phyloP scores from a whole-genome alignment of 2,797 vertebrate species.

The Tangara arthus region DNA sequence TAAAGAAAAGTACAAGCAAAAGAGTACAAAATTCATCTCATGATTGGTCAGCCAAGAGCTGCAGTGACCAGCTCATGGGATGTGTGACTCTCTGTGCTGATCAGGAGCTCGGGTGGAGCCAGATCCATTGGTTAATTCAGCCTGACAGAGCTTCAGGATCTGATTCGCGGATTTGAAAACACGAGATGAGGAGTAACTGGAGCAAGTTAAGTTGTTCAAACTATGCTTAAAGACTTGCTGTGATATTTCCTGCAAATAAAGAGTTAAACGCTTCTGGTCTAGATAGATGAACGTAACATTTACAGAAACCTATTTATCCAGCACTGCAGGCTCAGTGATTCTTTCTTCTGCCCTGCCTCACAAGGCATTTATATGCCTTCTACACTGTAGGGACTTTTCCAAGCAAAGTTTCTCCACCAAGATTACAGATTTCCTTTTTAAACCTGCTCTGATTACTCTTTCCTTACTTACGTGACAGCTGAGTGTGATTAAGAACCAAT shows the following conservation, averaged over 20 bases:
- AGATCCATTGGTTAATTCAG: background rate
- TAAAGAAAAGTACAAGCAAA: background rate
- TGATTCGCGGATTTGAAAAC: background rate
- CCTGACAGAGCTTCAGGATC: background rate
- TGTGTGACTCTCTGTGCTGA: background rate
- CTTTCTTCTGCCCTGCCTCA: background rate
- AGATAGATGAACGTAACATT: background rate
- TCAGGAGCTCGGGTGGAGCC: background rate
- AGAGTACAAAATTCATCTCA: background rate
- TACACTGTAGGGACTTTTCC: background rate
- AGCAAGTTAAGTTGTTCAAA: background rate
- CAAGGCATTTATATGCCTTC: background rate
- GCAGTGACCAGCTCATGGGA: background rate
- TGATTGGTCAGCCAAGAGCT: background rate
- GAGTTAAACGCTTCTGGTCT: background rate
- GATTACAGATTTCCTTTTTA: background rate
- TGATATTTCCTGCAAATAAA: background rate
- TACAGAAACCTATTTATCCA: background rate
- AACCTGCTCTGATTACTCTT: background rate
- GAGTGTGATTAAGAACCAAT: background rate
- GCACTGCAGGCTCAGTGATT: background rate
- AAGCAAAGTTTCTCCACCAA: background rate
- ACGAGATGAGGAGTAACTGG: background rate
- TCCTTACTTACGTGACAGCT: background rate
- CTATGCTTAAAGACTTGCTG: background rate